Percentiles rank a stretch among this genome's conserved stretches.
These are phyloP conservation scores for Vanessa tameamea DNA, from an alignment of 1,140 invertebrate genomes.

Conservation along the genomic window DNA sequence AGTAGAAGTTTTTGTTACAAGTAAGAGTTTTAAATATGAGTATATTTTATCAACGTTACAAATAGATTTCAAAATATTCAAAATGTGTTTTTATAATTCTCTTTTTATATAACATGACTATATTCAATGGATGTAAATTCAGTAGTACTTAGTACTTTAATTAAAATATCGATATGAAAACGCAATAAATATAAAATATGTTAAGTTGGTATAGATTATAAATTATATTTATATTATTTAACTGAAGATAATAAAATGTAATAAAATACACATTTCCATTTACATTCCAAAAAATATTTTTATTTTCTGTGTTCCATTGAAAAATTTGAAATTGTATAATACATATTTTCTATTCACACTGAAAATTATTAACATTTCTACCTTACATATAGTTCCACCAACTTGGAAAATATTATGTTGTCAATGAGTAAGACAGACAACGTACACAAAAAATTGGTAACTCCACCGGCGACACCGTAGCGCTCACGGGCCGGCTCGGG, in stretches of 20 bases:
- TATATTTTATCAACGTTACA: background rate
- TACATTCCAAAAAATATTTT: too few relatives aligned
- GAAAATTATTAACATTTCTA: background rate
- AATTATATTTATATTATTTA: too few relatives aligned
- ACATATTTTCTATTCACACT: background rate
- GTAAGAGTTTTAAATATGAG: background rate
- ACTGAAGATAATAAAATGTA: too few relatives aligned
- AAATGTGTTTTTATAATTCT: too few relatives aligned
- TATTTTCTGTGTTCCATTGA: too few relatives aligned
- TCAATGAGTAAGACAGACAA: background rate
- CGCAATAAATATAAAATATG: too few relatives aligned
- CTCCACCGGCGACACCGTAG: conserved; percentile 38
- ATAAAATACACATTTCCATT: too few relatives aligned
- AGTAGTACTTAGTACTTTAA: too few relatives aligned
- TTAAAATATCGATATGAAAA: too few relatives aligned
- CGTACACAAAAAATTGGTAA: conserved; percentile 8
- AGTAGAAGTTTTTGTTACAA: conserved; percentile 24
- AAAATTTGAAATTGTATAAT: background rate
- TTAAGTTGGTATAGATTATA: too few relatives aligned
- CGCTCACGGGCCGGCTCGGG: conserved; percentile 51
- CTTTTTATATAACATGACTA: too few relatives aligned
- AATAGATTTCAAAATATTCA: background rate
- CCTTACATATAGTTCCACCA: background rate
- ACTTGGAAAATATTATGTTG: background rate
- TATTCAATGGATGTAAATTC: too few relatives aligned